Base-by-base conservation (phyloP, 1,140 invertebrate genomes). In the Drosophila chauvacae region DNA sequence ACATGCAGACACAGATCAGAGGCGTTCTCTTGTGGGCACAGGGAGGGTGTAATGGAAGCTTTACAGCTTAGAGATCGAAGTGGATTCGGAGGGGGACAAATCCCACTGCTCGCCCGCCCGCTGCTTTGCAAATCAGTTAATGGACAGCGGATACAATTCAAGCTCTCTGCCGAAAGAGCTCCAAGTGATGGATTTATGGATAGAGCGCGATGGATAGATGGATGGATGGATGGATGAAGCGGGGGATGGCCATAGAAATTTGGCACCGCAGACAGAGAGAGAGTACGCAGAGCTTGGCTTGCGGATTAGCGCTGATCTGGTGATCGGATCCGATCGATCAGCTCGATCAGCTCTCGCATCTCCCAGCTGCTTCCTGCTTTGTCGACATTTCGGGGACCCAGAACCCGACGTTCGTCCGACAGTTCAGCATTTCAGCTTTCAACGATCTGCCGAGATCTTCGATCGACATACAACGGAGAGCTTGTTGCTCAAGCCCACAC, bases 401-500 rank as follows among this genome's bases (percentile, higher is more conserved):
- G 69, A 59, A 71, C 51, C 13, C 53, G 35, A 37, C 53, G 53
- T 26, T 23, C 51, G 23, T 35, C 30, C 37, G 41, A 68, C 44
- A 37, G 61, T 53, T 26, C 13, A 57, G 33, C 63, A 66, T 62
- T 62, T 66, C 63, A 55, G 48, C 63, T 55, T 70, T 51, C 62
- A 64, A 28, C 48, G 20, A 44, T 65, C 62, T 20, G 30, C 7
- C 16, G 33, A 47, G 66, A 68, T 51, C 66, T 39, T 37, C 33
- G 50, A 62, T 35, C 65, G 41, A 69, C 65, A 68, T 70, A 23
- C 65, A 35, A 39, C 51, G 4, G 23, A 26, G 57, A 62, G 57
- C 58, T 72, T 82, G 80, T 81, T 44, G 80, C 72, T 44, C 10
- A 59, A 61, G 83, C 83, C 83, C 83, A 87, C 83, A 87, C 83